A percentile compares a stretch with the other conserved stretches of the same genome.
These are phyloP conservation scores for Heliconius erato DNA, from an alignment of 2,888 invertebrate species.

Conservation along the genomic window DNA sequence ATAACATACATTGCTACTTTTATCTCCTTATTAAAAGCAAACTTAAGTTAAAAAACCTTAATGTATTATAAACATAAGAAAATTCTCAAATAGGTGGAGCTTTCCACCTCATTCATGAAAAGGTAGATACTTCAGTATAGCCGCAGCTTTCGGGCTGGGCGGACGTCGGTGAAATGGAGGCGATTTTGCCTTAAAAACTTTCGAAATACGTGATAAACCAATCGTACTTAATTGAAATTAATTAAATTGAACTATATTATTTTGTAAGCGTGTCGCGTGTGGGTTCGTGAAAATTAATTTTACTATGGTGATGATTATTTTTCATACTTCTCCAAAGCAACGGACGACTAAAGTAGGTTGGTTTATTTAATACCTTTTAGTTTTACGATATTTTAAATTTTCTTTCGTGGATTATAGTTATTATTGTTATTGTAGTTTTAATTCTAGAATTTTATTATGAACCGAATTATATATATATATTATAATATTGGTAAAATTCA, in stretches of 20 bases:
- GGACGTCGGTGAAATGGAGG: constrained; percentile 60
- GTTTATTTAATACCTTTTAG: constrained; percentile 11
- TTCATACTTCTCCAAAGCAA: constrained; percentile 38
- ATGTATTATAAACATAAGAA: constrained; percentile 38
- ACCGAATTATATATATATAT: no score
- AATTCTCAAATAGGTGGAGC: not conserved
- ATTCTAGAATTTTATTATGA: no score
- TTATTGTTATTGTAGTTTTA: no score
- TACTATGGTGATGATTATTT: constrained; percentile 48
- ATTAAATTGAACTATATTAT: constrained; percentile 47
- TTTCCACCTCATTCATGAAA: constrained; percentile 30
- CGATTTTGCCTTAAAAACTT: constrained; percentile 72
- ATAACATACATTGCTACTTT: constrained; percentile 21
- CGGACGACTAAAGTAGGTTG: constrained; percentile 47
- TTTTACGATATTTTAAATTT: not conserved
- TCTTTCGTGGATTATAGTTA: not conserved
- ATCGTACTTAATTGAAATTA: constrained; percentile 46
- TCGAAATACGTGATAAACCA: constrained; percentile 55
- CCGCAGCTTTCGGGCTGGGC: constrained; percentile 71
- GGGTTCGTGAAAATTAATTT: constrained; percentile 57
- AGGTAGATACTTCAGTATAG: constrained; percentile 66
- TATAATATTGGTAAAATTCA: no score
- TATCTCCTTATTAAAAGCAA: not conserved
- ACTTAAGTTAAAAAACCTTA: constrained; percentile 11
- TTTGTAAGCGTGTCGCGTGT: constrained; percentile 58